These are phyloP conservation scores for Cirrhinus mrigala DNA, from an alignment of 2,797 vertebrate genomes.

Conservation along the genomic window DNA sequence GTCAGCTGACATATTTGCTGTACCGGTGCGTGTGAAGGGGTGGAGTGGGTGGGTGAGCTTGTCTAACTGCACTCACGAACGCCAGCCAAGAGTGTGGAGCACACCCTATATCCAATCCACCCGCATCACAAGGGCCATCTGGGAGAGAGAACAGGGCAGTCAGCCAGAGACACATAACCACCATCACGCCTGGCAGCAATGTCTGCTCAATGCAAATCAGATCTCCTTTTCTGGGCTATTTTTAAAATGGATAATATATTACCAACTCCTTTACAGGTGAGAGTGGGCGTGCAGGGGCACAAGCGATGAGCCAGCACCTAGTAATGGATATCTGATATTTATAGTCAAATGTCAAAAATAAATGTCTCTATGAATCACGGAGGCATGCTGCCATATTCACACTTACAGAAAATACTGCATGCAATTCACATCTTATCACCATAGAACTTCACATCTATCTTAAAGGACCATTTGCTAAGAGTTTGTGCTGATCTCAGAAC, in stretches of 20 bases:
- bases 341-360: neutral
- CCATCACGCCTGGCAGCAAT: slow-evolving; percentile 68
- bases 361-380: neutral
- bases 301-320: neutral
- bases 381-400: neutral
- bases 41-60: slow-evolving; percentile 48
- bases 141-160: slow-evolving; percentile 98
- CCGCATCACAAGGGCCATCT: slow-evolving; percentile 97
- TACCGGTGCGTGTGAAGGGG: slow-evolving; percentile 44
- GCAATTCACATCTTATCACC: neutral
- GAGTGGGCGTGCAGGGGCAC: neutral
- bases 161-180: slow-evolving; percentile 82
- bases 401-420: neutral
- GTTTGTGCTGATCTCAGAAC: neutral
- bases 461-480: neutral
- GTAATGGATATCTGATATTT: slow-evolving; percentile 15
- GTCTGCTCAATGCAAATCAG: slow-evolving; percentile 6
- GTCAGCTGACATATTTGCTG: slow-evolving; percentile 34
- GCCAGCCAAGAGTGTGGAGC: slow-evolving; percentile 98
- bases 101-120: slow-evolving; percentile 96
- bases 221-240: neutral
- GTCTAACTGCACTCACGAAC: slow-evolving; percentile 98
- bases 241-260: neutral
- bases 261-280: neutral
- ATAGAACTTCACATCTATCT: neutral